Evolutionary conservation across 2,113 vertebrate genomes (phyloP).

Genomic region (Corapipo altera): DNA sequence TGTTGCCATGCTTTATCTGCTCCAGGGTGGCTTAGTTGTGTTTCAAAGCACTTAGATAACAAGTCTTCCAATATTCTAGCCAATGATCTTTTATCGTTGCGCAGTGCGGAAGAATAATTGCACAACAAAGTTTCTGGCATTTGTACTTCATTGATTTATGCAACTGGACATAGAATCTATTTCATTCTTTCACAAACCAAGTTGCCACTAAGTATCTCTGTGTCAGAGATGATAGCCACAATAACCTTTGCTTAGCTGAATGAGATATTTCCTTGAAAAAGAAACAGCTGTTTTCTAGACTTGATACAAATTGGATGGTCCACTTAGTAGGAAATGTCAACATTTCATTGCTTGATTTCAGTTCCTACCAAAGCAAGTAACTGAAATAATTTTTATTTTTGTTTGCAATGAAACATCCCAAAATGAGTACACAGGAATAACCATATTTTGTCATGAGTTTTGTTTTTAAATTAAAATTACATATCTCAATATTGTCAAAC

Average conservation of each 20-base stretch:
- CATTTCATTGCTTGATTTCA: not conserved
- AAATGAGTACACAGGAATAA: not conserved
- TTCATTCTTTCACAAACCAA: not conserved
- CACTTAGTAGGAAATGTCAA: not conserved
- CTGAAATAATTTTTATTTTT: not conserved
- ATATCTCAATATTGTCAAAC: not conserved
- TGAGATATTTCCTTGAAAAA: not conserved
- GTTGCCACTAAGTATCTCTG: not conserved
- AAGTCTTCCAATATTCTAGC: not conserved
- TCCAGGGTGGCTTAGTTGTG: not conserved
- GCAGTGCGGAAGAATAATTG: not conserved
- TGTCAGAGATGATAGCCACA: not conserved
- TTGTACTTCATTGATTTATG: not conserved
- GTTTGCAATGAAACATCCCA: not conserved
- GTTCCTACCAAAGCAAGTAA: not conserved
- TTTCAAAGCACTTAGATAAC: constrained; percentile 2
- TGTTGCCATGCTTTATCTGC: not conserved
- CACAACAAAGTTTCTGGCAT: not conserved
- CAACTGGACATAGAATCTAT: not conserved
- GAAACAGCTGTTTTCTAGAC: not conserved
- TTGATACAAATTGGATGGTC: not conserved
- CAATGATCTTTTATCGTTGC: constrained; percentile 5
- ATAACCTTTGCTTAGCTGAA: not conserved
- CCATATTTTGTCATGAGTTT: not conserved
- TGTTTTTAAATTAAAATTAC: not conserved